Evolutionary conservation across 2,113 vertebrate genomes (phyloP).

Genomic region (Mustela lutreola): DNA sequence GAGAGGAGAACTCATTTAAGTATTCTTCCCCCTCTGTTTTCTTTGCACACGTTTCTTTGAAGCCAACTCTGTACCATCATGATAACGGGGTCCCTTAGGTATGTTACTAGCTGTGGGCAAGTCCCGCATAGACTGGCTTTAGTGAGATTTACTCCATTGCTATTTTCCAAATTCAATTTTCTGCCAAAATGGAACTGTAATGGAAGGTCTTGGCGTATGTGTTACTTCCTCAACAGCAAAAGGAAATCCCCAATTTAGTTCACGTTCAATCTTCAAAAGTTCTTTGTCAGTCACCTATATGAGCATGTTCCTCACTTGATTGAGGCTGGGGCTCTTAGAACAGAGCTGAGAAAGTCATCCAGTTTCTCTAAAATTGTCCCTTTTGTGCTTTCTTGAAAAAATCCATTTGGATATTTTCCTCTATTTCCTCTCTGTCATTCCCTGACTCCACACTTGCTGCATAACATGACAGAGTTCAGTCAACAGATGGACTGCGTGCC

Average conservation of each 20-base stretch:
- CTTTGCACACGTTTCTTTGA: neutral
- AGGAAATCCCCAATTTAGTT: slow-evolving; percentile 1
- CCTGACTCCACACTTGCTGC: neutral
- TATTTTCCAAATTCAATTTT: neutral
- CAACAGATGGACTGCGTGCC: neutral
- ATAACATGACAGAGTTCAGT: slow-evolving; percentile 51
- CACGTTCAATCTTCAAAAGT: neutral
- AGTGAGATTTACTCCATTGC: neutral
- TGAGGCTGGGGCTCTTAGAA: neutral
- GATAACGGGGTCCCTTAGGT: neutral
- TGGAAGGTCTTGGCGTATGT: neutral
- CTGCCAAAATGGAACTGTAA: neutral
- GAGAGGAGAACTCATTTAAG: neutral
- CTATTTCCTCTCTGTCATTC: neutral
- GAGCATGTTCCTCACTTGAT: neutral
- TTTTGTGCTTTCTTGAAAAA: slow-evolving; percentile 9
- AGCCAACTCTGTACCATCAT: neutral
- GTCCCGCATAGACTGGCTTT: neutral
- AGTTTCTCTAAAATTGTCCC: neutral
- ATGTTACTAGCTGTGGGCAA: neutral
- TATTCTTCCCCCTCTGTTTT: neutral
- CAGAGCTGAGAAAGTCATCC: neutral
- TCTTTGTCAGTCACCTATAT: neutral
- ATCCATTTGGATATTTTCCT: slow-evolving; percentile 22
- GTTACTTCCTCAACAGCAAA: neutral